Percentiles rank a stretch among this genome's conserved stretches.
Evolutionary conservation across 2,113 vertebrate species (phyloP).

Genomic region (Tyrannus savana): DNA sequence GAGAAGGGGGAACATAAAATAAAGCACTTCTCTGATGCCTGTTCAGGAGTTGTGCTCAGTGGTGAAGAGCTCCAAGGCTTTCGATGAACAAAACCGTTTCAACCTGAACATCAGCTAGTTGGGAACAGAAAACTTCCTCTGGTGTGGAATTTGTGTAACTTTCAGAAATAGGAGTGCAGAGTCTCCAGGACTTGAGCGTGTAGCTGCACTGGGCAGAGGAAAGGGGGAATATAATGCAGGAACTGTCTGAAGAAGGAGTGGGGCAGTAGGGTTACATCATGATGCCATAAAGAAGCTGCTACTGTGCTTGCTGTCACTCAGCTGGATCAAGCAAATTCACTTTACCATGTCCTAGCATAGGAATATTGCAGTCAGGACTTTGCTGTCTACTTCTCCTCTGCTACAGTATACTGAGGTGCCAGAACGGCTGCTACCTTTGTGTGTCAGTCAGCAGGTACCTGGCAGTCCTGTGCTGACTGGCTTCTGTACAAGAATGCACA

Average conservation of each 20-base stretch:
- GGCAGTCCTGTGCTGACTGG: neutral
- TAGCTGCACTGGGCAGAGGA: fast-evolving
- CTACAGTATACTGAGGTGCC: neutral
- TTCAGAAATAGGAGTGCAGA: fast-evolving
- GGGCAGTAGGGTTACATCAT: neutral
- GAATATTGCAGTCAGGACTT: neutral
- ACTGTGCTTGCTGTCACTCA: neutral
- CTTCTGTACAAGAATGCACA: neutral
- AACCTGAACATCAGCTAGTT: neutral
- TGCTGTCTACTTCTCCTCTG: neutral
- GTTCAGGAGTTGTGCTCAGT: neutral
- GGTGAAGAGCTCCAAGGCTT: neutral
- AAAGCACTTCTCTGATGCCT: neutral
- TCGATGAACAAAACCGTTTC: neutral
- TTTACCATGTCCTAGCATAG: neutral
- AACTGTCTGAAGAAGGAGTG: neutral
- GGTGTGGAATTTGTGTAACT: neutral
- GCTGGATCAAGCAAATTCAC: neutral
- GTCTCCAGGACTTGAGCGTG: fast-evolving
- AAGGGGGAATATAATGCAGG: neutral
- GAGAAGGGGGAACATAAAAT: neutral
- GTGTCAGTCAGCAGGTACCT: neutral
- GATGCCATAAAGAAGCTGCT: neutral
- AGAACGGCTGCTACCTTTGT: neutral
- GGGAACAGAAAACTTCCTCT: neutral